Evolutionary conservation across 2,113 vertebrate genomes (phyloP).

Genomic region (Austrofundulus limnaeus): DNA sequence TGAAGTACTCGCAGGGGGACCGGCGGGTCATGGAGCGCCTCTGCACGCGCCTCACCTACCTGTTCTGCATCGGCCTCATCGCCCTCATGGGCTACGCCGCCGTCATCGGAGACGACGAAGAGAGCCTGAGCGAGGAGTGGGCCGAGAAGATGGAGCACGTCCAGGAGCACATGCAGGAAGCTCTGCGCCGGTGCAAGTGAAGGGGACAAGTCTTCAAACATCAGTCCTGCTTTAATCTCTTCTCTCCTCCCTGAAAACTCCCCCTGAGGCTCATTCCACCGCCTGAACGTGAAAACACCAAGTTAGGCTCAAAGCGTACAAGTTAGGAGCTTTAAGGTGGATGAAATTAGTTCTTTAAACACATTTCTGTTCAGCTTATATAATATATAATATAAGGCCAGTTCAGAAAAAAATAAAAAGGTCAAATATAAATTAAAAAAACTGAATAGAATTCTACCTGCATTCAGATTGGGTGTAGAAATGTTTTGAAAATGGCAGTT

Average conservation of each 20-base stretch:
- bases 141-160: constrained; percentile 76
- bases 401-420: too few species aligned
- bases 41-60: constrained; percentile 79
- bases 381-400: too few species aligned
- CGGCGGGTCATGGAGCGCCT: constrained; percentile 74
- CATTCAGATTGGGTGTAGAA: too few species aligned
- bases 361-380: too few species aligned
- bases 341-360: too few species aligned
- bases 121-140: constrained; percentile 77
- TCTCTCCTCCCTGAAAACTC: neutral
- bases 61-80: constrained; percentile 84
- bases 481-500: too few species aligned
- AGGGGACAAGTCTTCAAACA: neutral
- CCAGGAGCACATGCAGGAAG: constrained; percentile 78
- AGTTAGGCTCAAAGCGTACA: neutral
- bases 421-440: too few species aligned
- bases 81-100: constrained; percentile 79
- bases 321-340: neutral
- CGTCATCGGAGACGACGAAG: constrained; percentile 78
- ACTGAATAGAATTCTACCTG: too few species aligned
- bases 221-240: constrained; percentile 26
- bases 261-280: neutral
- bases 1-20: constrained; percentile 74
- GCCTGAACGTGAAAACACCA: neutral
- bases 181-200: constrained; percentile 73